phyloP scores from a whole-genome alignment of 2,797 vertebrate genomes.

The Sandelia bainsii region DNA sequence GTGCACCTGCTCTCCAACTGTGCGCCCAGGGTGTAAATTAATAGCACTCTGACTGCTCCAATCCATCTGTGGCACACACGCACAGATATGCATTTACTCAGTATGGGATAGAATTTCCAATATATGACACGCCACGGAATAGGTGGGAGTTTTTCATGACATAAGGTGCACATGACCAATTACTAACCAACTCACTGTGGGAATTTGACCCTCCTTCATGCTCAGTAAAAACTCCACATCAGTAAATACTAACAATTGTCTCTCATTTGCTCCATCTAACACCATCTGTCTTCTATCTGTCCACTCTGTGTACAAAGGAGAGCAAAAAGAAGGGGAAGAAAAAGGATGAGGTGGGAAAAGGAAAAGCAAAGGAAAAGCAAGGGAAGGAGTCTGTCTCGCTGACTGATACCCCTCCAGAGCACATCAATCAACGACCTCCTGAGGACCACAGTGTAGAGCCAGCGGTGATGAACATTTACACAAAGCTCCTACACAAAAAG shows the following conservation, averaged over 20 bases:
- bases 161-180: not conserved
- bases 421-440: not conserved
- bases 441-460: slow-evolving; percentile 60
- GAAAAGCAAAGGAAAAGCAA: slow-evolving; percentile 38
- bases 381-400: slow-evolving; percentile 42
- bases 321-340: slow-evolving; percentile 68
- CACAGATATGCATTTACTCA: slow-evolving; percentile 16
- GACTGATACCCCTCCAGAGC: not conserved
- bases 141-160: not conserved
- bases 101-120: not conserved
- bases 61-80: slow-evolving; percentile 52
- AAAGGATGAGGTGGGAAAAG: slow-evolving; percentile 67
- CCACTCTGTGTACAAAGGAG: slow-evolving; percentile 67
- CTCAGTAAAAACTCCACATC: not conserved
- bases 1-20: slow-evolving; percentile 67
- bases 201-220: not conserved
- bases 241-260: not conserved
- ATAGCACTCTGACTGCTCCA: slow-evolving; percentile 41
- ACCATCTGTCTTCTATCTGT: slow-evolving; percentile 16
- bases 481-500: slow-evolving; percentile 76
- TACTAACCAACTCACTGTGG: not conserved
- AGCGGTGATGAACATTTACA: slow-evolving; percentile 75
- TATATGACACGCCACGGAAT: not conserved
- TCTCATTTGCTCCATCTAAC: not conserved
- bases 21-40: slow-evolving; percentile 57